Base-by-base conservation (phyloP, 2,888 invertebrate species). In the Tridacna gigas region DNA sequence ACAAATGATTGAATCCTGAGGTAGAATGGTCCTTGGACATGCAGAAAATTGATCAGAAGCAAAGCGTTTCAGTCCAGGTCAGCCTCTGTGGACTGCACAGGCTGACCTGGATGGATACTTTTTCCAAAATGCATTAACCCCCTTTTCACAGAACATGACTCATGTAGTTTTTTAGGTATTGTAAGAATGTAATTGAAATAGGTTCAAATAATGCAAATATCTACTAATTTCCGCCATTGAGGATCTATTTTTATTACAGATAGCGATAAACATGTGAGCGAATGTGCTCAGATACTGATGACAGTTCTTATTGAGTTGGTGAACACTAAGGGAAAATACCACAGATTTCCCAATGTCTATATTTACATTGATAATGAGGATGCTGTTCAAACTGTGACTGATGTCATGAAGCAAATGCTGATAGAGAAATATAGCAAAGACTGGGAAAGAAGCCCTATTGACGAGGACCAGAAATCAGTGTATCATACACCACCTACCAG, bases 311-410 rank as follows among this genome's bases (percentile, higher is more conserved):
- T 71, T 51, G 22, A n/a, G 22, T 20, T 71, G 48, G 25, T 51
- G 13, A 71, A 71, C 18, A 9, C 51, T 0, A 71, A 71, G 26
- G 71, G 56, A 25, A 12, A 7, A 4, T 48, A 71, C 12, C 25
- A 71, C 37, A 25, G 25, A 51, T 71, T 71, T 71, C 71, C 71
- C 1, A 4, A 5, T 25, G 51, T 71, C 18, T 71, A 71, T 15
- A 71, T 71, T 9, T 71, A 71, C 22, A 26, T 12, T 25, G 51
- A 48, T 12, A 47, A 51, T 47, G 51, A 25, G 22, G 20, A 71
- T 4, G 15, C 5, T 13, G 71, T 25, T 12, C n/a, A 71, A 25
- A 15, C 51, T 15, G 12, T 71, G 3, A 20, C n/a, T 0, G 15
- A 51, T 45, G 71, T 47, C 4, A 3, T 71, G 51, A 51, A n/a